Base-by-base conservation (phyloP, 2,113 vertebrate genomes). In the Carollia perspicillata region DNA sequence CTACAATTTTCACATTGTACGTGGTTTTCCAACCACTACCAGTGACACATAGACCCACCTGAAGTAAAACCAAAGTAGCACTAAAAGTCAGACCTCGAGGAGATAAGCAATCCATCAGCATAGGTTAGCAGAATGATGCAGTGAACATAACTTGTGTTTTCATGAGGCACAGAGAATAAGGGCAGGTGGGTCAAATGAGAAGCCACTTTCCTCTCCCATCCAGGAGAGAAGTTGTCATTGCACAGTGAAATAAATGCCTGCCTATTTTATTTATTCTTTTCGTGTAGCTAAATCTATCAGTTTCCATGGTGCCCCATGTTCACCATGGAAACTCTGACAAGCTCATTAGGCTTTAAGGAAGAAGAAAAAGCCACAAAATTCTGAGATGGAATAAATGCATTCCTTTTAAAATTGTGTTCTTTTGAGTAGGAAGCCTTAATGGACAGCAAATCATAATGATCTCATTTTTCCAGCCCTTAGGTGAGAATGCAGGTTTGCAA, bases 301-400 rank as follows among this genome's bases (percentile, higher is more conserved):
- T 98, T 98, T 97, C 97, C 97, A 98, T 98, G 97, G 97, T 87
- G 93, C 96, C 58, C 96, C 85, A 79, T 53, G 69, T 94, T 98
- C 97, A 97, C 97, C 97, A 98, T 98, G 97, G 97, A 97, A 98
- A 98, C 97, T 97, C 96, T 98, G 97, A 98, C 97, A 98, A 96
- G 96, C 96, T 97, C n/a, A 49, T 96, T 98, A 97, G 96, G 94
- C 93, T 96, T 96, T 91, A 89, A 58, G 85, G n/a, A 53, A 85
- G 23, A 4, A 37, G 53, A 90, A 92, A 79, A 97, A 94, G 95
- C 49, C 92, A 93, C 72, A 75, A 96, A 97, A 97, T 94, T 65
- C 65, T 68, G 89, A 96, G 93, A 94, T 92, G 53, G 89, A 95
- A 94, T 95, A 97, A 98, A 97, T 89, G 85, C 79, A 84, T 81